phyloP scores from a whole-genome alignment of 2,797 vertebrate species.

The Dryobates pubescens region DNA sequence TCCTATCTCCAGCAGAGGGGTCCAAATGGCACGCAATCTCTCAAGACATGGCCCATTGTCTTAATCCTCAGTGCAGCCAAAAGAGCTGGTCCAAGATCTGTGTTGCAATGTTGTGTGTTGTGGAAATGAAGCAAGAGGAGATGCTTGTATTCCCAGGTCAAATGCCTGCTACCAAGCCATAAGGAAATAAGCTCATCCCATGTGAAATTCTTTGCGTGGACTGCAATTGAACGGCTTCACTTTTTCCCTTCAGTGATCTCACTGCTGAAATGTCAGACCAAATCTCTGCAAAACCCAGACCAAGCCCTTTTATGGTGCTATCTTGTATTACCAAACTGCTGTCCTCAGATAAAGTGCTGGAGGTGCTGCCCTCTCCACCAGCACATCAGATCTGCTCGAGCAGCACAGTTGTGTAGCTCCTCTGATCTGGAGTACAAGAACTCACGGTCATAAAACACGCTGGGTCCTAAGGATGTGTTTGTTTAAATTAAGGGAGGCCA shows the following conservation, averaged over 20 bases:
- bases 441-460: background rate
- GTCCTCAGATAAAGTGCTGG: background rate
- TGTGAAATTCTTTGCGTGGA: background rate
- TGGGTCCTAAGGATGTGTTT: background rate
- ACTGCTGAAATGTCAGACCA: background rate
- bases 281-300: background rate
- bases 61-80: background rate
- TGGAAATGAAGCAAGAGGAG: background rate
- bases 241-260: background rate
- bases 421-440: background rate
- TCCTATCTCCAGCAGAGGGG: background rate
- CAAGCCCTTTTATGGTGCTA: background rate
- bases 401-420: background rate
- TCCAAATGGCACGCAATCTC: background rate
- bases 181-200: background rate
- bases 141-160: background rate
- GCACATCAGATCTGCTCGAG: background rate
- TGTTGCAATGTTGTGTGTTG: background rate
- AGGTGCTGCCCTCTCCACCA: background rate
- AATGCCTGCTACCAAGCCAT: accelerated
- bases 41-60: background rate
- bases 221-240: background rate
- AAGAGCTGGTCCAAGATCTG: background rate
- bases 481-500: background rate
- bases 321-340: background rate